A percentile compares a stretch with the other conserved stretches of the same genome.
phyloP scores from a whole-genome alignment of 2,888 invertebrate species.

The Apodemia zela region DNA sequence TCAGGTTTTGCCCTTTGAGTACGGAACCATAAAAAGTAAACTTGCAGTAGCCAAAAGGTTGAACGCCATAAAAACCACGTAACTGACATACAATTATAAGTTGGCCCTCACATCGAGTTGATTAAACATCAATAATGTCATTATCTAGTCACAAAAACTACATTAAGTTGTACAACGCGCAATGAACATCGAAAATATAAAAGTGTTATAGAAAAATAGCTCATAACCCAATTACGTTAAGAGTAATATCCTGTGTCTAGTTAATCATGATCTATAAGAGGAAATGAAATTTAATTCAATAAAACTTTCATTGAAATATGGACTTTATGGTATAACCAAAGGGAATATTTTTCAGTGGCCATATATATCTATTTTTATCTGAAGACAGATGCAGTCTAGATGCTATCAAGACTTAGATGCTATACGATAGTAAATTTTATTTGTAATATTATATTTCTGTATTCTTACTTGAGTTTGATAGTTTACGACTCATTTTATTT shows the following conservation, averaged over 20 bases:
- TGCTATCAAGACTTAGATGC: slow-evolving; percentile 3
- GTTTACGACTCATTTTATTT: too few relatives aligned
- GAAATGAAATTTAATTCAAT: slow-evolving; percentile 1
- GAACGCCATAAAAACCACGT: slow-evolving; percentile 21
- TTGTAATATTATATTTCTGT: slow-evolving; percentile 1
- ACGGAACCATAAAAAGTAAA: neutral
- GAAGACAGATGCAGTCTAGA: slow-evolving; percentile 6
- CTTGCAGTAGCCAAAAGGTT: slow-evolving; percentile 9
- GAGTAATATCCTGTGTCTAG: slow-evolving; percentile 6
- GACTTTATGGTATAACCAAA: neutral
- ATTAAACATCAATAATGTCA: slow-evolving; percentile 69
- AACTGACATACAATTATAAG: slow-evolving; percentile 39
- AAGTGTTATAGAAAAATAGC: neutral
- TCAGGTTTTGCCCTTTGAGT: too few relatives aligned
- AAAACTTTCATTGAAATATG: neutral
- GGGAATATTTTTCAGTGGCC: neutral
- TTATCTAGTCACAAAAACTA: slow-evolving; percentile 57
- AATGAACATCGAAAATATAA: neutral
- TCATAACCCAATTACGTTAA: neutral
- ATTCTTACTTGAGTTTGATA: too few relatives aligned
- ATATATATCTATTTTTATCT: slow-evolving; percentile 7
- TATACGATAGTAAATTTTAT: slow-evolving; percentile 1
- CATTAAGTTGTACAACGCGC: slow-evolving; percentile 41
- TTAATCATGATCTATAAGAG: neutral
- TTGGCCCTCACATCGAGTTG: slow-evolving; percentile 59